Evolutionary conservation across 1,140 invertebrate species (phyloP), one percentile per base, ranked within the genome.

Genomic region (Nylanderia fulva): DNA sequence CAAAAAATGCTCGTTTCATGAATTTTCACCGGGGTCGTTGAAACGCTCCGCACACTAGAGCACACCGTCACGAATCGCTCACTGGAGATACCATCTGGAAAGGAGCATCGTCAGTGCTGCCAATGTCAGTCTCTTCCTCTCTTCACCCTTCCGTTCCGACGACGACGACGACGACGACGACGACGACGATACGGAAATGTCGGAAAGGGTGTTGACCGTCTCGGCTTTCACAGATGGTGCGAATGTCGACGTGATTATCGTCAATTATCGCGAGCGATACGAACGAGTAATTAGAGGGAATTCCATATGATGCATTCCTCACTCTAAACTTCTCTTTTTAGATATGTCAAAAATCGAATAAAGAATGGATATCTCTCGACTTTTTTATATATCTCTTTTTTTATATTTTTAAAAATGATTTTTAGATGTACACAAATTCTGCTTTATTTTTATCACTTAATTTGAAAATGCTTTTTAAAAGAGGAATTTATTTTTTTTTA

Each of bases 1-100:
- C 52, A 88, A 71, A 60, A 63, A 77, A 63, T 63, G 74, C 36
- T 72, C 84, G 86, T 89, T 83, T 89, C 76, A 85, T 52, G 56
- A 29, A 3, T 58, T 39, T 74, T 21, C 68, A 83, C 71, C 58
- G 54, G 64, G 18, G 13, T 29, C 36, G 36, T 42, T 85, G 60
- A 88, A 85, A 72, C 69, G 64, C 42, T 74, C 54, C 68, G 82
- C 68, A 1, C 54, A 39, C 66, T 85, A 54, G 48, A 75, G 56
- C 54, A 61, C 56, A 76, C 75, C 54, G 60, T 66, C 76, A 68
- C 48, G 75, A 88, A 85, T 88, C 82, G 85, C 69, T 88, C 84
- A 88, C 86, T 79, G 87, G 63, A 88, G 84, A 85, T 79, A 88
- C 86, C 87, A 88, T 88, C 86, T 88, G 86, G 86, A 88, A 88